A percentile compares a stretch with the other conserved stretches of the same genome.
Evolutionary conservation across 2,888 invertebrate species (phyloP).

Genomic region (Amphipoea oculea): DNA sequence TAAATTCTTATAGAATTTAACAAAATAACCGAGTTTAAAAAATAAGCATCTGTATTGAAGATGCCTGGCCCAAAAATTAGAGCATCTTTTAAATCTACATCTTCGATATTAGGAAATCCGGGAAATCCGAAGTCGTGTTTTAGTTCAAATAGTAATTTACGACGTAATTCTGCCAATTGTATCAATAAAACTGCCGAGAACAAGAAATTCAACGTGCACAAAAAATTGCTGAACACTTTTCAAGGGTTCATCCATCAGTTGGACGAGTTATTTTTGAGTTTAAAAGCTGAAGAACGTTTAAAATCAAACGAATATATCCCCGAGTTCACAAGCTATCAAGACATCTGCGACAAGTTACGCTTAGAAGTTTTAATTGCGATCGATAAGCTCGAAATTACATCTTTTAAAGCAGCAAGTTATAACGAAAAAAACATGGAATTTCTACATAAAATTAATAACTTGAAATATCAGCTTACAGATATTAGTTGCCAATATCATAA

Average conservation of each 20-base stretch:
- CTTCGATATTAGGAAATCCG: neutral
- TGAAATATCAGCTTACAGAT: conserved; percentile 54
- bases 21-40: neutral
- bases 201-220: conserved; percentile 5
- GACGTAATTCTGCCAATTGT: neutral
- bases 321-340: conserved; percentile 50
- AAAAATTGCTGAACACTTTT: conserved; percentile 40
- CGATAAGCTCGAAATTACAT: conserved; percentile 57
- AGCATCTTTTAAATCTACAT: conserved; percentile 10
- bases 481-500: conserved; percentile 58
- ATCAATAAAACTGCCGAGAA: neutral
- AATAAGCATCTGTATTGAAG: neutral
- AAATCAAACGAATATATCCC: conserved; percentile 35
- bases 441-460: conserved; percentile 48
- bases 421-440: conserved; percentile 41
- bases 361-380: conserved; percentile 63
- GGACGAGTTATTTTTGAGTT: conserved; percentile 47
- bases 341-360: conserved; percentile 63
- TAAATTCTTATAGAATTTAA: neutral
- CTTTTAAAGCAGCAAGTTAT: conserved; percentile 21
- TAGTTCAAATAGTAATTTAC: conserved; percentile 4
- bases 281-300: conserved; percentile 46
- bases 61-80: conserved; percentile 22
- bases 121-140: neutral
- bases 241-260: conserved; percentile 45